Base-by-base conservation (phyloP, 92 coral and sea anemone genomes). In the Zoanthus gigantus region DNA sequence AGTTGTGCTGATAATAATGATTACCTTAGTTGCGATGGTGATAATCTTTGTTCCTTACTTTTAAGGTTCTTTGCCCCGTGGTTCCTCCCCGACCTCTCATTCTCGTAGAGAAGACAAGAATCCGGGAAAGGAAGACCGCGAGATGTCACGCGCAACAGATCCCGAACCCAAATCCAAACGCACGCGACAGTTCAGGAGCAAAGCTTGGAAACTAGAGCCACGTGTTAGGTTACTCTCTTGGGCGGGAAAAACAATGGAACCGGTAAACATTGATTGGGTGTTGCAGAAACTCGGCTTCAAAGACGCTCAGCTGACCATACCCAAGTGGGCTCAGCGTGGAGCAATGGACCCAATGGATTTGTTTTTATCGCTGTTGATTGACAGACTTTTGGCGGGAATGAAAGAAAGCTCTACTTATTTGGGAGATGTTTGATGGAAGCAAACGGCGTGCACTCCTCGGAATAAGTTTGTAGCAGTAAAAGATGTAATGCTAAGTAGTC, bases 321-420 rank as follows among this genome's bases (percentile, higher is more conserved):
- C 99, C 6, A 97, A 97, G 75, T 97, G 99, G 99, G 99, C 94
- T 45, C 99, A 97, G 86, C 97, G 99, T 15, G 99, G 99, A 12
- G 99, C 99, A 23, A 97, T 97, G 99, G 99, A 97, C 73, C 99
- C 99, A 1, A 95, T 95, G 99, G 99, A 97, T 83, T 87, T 93
- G 45, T 95, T 97, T 78, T 72, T 97, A 74, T 97, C 98, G 47
- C 79, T 95, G n/a, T 89, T 97, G 87, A 92, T 94, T 63, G 96
- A 97, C 87, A 84, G 96, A 74, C 91, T 97, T 81, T 85, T 97
- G 94, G 93, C 96, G 57, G 95, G 93, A 67, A 93, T 97, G 94
- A 94, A 91, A 47, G 99, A 97, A 73, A 95, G 95, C 86, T 84
- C 93, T 78, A 69, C 84, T 71, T 93, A 90, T 87, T 79, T 93